A percentile compares a stretch with the other conserved stretches of the same genome.
These are phyloP conservation scores for Dipodomys merriami DNA, from an alignment of 2,113 vertebrate genomes.

Conservation along the genomic window DNA sequence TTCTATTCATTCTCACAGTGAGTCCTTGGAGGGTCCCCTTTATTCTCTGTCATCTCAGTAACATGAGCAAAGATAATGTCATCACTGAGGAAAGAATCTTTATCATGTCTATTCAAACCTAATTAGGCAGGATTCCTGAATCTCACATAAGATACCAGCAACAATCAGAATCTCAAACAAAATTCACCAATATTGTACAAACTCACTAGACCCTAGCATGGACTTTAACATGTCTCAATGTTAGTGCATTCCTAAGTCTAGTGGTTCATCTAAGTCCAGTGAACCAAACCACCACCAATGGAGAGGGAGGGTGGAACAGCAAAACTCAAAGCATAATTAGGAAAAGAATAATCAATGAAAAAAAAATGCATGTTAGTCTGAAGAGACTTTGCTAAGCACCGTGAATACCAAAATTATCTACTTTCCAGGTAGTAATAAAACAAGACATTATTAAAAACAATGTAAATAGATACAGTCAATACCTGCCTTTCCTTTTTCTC, in stretches of 20 bases:
- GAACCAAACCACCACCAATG: too few species aligned
- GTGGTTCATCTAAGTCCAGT: background rate
- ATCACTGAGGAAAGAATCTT: background rate
- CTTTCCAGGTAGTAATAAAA: background rate
- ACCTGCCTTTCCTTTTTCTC: conserved; percentile 23
- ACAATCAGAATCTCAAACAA: background rate
- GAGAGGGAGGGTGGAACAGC: background rate
- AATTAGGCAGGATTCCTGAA: background rate
- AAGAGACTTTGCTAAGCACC: background rate
- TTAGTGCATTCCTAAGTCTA: background rate
- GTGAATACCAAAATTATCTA: background rate
- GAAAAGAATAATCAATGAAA: conserved; percentile 15
- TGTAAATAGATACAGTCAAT: background rate
- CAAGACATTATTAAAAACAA: background rate
- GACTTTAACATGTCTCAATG: background rate
- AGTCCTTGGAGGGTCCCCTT: background rate
- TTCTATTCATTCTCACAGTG: background rate
- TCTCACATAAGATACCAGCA: background rate
- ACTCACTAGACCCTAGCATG: background rate
- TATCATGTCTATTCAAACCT: background rate
- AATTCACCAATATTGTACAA: background rate
- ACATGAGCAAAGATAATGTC: background rate
- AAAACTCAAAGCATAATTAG: background rate
- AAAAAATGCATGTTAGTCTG: background rate
- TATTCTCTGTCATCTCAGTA: background rate